A percentile compares a stretch with the other conserved stretches of the same genome.
These are phyloP conservation scores for Apostichopus leukothele DNA, from an alignment of 53 echinoderm and acorn worm species.

Conservation along the genomic window DNA sequence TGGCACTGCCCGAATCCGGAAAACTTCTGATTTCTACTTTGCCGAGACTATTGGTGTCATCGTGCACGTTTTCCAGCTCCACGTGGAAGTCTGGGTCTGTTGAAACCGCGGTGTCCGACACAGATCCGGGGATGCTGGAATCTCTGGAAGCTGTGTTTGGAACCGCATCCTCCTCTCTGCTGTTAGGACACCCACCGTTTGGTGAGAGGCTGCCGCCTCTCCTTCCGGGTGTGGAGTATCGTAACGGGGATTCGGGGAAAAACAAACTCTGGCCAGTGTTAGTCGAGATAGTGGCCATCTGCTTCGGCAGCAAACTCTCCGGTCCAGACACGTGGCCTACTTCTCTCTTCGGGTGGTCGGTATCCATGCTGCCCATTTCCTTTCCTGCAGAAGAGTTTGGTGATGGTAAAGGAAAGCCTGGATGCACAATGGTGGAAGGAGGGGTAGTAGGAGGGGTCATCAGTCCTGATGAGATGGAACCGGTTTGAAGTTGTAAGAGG, in stretches of 20 bases:
- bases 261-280: constrained; percentile 90
- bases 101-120: constrained; percentile 18
- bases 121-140: constrained; percentile 21
- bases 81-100: constrained; percentile 47
- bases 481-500: constrained; percentile 54
- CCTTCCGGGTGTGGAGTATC: neutral
- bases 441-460: constrained; percentile 77
- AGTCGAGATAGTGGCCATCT: constrained; percentile 67
- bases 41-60: constrained; percentile 58
- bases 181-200: neutral
- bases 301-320: neutral
- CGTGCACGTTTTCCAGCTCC: constrained; percentile 54
- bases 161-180: neutral
- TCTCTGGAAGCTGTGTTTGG: neutral
- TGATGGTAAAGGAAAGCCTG: constrained; percentile 24
- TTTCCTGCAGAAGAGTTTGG: neutral
- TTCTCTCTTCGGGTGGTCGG: neutral
- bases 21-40: constrained; percentile 65
- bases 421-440: constrained; percentile 7
- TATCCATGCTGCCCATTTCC: neutral
- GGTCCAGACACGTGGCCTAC: neutral
- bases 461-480: constrained; percentile 57
- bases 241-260: constrained; percentile 39
- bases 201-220: neutral
- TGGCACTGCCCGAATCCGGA: constrained; percentile 43